These are phyloP conservation scores for Apamea epomidion DNA, from an alignment of 2,888 invertebrate genomes.

Conservation along the genomic window DNA sequence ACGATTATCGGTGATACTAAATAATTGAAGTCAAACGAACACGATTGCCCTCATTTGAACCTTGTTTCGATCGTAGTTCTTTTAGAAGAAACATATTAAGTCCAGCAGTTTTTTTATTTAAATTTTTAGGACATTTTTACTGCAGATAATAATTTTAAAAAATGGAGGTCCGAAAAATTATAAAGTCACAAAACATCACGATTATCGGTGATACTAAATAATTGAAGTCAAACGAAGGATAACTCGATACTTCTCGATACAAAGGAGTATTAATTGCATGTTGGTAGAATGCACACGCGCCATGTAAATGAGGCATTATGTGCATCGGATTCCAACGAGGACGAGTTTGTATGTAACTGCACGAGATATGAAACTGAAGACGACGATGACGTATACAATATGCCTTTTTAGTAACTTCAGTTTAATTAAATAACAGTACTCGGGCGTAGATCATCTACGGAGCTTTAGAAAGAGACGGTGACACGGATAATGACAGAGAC, in stretches of 20 bases:
- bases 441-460: not conserved
- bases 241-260: constrained; percentile 2
- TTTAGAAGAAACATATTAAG: not conserved
- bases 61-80: not conserved
- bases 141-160: not conserved
- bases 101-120: not conserved
- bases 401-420: constrained; percentile 1
- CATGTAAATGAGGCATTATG: constrained; percentile 36
- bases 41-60: not conserved
- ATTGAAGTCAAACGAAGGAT: constrained; percentile 9
- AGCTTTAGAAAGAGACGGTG: not conserved
- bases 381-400: constrained; percentile 10
- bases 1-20: not conserved
- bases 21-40: constrained; percentile 6
- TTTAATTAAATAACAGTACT: not conserved
- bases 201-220: not conserved
- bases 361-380: constrained; percentile 31
- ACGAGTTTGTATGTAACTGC: not conserved
- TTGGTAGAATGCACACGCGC: constrained; percentile 3
- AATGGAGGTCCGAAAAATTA: too few species aligned
- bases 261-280: constrained; percentile 19
- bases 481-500: not conserved
- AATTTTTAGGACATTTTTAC: not conserved
- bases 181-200: not conserved
- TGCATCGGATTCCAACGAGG: constrained; percentile 20